Evolutionary conservation across 2,797 vertebrate species (phyloP), one percentile per base, ranked within the genome.

Genomic region (Gephyroberyx darwinii): DNA sequence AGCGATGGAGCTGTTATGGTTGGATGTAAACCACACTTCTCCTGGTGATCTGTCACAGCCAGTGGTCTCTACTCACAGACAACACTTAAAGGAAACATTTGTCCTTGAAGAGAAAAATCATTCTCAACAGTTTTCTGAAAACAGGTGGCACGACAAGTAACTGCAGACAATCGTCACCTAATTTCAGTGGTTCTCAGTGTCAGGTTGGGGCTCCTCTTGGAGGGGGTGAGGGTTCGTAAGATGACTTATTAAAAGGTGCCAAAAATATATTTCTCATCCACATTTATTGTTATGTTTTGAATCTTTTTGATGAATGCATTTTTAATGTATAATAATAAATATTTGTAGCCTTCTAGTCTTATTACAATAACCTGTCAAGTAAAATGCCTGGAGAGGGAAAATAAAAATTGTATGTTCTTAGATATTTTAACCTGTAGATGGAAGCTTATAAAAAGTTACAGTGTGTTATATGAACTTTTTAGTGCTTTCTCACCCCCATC

Each of bases 1-100:
- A 62, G 77, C 71, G 84, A 88, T 83, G 82, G 72, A 81, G 82
- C 81, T 90, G 89, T 91, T 90, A 86, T 84, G 88, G 84, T 90
- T 85, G 54, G 61, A 67, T 69, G 69, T 90, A 91, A 91, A 93
- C 90, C 62, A 70, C 53, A 80, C 80, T 69, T 66, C 74, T 82
- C 33, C 65, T 8, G 71, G 59, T 83, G 61, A 85, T 88, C 78
- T 59, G 75, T 88, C 81, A 81, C 74, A 59, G 77, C 58, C 45
- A 6, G 62, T 2, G 72, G 39, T 65, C 61, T 77, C 52, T 66
- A 35, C 45, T 12, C 62, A 33, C 33, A 59, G 50, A 57, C 78
- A 50, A 62, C 47, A 51, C 71, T 68, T 48, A 20, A 50, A 72
- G 64, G 50, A 83, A 57, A 75, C 58, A 30, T 59, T 56, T 65